Base-by-base conservation (phyloP, 2,888 invertebrate species). In the Orchesellides sinensis region DNA sequence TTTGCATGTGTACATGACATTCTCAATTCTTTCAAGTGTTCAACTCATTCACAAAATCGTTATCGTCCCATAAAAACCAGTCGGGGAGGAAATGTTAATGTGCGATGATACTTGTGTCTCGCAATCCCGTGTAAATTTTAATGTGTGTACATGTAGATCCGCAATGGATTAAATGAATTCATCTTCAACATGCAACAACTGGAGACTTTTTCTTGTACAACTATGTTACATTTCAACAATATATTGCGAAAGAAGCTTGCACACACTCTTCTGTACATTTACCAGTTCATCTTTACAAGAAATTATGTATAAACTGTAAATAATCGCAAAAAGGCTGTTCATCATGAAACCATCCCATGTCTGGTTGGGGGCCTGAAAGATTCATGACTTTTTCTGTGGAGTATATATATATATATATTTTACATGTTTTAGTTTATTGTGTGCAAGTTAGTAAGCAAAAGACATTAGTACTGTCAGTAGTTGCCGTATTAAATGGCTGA, bases 31-130 rank as follows among this genome's bases (percentile, higher is more conserved):
- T 59, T 65, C 25, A 19, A 27, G 49, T 56, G 54, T 25, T 75
- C 27, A 45, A 56, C 45, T 70, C 82, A 82, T 82, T 82, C 75
- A 82, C 52, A 74, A 82, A 82, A 82, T 75, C 32, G 52, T 69
- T 63, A 75, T 75, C 74, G 35, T 66, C 68, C 68, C 72, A 74
- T 63, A 82, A 82, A n/a, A 82, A 82, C 82, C 82, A 82, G 82
- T 81, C 73, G 47, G 73, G 29, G 66, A 68, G 74, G 70, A 70
- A 70, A 66, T 63, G 27, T 27, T 19, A 47, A 35, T 74, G 63
- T 66, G 52, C 52, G 19, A 52, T 17, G 6, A 6, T 47, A 47
- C n/a, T 8, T 12, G 12, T 52, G 52, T 23, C 21, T 52, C 19
- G 3, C 21, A 52, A 21, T 52, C 52, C 52, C 23, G 27, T 56